phyloP scores from a whole-genome alignment of 2,888 invertebrate species.

The Sylvicola fuscatus region DNA sequence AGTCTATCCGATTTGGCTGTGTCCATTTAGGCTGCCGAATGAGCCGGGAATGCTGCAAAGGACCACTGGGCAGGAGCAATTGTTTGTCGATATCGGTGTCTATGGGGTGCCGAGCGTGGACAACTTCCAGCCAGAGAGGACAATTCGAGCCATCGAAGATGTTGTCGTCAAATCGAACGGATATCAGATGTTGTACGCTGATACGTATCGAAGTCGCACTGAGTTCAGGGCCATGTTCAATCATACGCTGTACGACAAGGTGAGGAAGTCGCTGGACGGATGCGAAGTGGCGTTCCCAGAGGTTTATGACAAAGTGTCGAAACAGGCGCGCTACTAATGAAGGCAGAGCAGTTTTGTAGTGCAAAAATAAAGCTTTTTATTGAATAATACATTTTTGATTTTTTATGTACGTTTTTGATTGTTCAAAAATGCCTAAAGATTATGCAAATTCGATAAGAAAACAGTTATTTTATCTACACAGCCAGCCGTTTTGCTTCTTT shows the following conservation, averaged over 20 bases:
- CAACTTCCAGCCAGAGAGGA: constrained; percentile 36
- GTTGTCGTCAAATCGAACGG: constrained; percentile 46
- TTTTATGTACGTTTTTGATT: background rate
- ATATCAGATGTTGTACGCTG: constrained; percentile 72
- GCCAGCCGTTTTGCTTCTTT: no score
- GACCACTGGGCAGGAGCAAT: constrained; percentile 14
- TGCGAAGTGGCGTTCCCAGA: constrained; percentile 58
- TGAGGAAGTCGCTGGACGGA: constrained; percentile 31
- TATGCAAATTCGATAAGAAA: no score
- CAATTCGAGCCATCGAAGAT: constrained; percentile 45
- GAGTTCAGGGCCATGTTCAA: constrained; percentile 69
- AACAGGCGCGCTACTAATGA: constrained; percentile 28
- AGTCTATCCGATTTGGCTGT: constrained; percentile 67
- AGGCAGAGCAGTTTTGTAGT: background rate
- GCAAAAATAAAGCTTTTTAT: no score
- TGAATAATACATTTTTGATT: background rate
- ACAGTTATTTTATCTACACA: no score
- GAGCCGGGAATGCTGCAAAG: constrained; percentile 53
- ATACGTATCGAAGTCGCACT: constrained; percentile 48
- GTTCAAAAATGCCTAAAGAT: background rate
- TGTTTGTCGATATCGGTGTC: constrained; percentile 60
- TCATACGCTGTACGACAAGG: constrained; percentile 47
- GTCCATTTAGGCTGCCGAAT: constrained; percentile 50
- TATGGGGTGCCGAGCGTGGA: constrained; percentile 52
- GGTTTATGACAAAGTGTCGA: constrained; percentile 54